phyloP scores from a whole-genome alignment of 2,797 vertebrate genomes.

The Xenentodon cancila region DNA sequence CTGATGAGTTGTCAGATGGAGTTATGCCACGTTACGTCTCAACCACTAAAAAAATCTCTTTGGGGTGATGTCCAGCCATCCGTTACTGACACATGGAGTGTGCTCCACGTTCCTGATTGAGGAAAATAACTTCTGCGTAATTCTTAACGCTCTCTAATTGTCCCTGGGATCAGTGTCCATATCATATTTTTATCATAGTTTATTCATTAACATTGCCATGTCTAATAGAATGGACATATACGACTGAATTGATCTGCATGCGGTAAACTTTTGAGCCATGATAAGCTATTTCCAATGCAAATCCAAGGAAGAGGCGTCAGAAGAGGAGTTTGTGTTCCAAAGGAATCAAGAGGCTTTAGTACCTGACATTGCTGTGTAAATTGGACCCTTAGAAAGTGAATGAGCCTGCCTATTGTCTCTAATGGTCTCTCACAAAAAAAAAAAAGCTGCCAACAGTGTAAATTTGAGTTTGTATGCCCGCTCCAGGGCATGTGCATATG shows the following conservation, averaged over 20 bases:
- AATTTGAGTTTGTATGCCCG: constrained; percentile 68
- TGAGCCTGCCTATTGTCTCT: constrained; percentile 72
- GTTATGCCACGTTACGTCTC: constrained; percentile 55
- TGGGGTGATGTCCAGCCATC: constrained; percentile 6
- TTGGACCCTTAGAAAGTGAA: constrained; percentile 75
- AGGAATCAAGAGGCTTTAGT: constrained; percentile 65
- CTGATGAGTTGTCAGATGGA: constrained; percentile 63
- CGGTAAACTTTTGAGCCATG: constrained; percentile 20
- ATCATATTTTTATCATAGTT: background rate
- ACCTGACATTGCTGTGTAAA: constrained; percentile 72
- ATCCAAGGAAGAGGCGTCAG: constrained; percentile 43
- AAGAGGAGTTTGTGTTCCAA: constrained; percentile 47
- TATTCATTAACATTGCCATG: no score
- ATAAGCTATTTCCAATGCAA: constrained; percentile 41
- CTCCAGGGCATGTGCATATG: constrained; percentile 62
- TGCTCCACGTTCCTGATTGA: background rate
- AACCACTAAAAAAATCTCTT: constrained; percentile 14
- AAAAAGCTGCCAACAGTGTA: constrained; percentile 68
- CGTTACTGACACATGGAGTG: constrained; percentile 9
- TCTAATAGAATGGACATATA: background rate
- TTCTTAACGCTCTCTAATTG: background rate
- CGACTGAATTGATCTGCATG: constrained; percentile 21
- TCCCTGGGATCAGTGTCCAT: background rate
- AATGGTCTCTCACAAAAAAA: constrained; percentile 69
- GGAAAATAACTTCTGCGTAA: background rate